Evolutionary conservation across 1,140 invertebrate genomes (phyloP), one percentile per base, ranked within the genome.

Genomic region (Ericerus pela): DNA sequence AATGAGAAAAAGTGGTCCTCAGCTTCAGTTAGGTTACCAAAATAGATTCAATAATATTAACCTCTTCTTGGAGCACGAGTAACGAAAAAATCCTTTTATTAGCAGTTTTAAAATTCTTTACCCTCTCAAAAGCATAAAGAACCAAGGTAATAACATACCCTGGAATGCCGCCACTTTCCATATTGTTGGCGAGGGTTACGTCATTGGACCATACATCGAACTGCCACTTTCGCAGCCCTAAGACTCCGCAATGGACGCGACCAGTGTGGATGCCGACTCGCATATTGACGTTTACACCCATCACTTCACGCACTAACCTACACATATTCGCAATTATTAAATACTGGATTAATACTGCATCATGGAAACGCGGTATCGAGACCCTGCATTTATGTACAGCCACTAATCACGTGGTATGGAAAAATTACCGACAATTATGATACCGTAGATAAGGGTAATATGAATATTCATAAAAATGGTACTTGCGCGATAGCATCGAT

Each of bases 141-240:
- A n/a, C n/a, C n/a, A n/a, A n/a, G n/a, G n/a, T n/a, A 10, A n/a
- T 8, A 53, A 70, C 72, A 77, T 73, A 88, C 82, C 91, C 92
- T 11, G 93, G 88, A 55, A 89, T 79, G 22, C 93, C 93, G 0
- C 88, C 88, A 63, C 87, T 89, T 70, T 97, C 92, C 92, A 96
- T 96, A 67, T 91, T 82, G 73, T 96, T 96, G 29, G 91, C 91
- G 22, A 94, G 71, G 1, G 89, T 94, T 58, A 96, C 92, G 71
- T 96, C 91, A 68, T 96, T 94, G 60, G 87, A 91, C 90, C 90
- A 96, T 12, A 96, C 88, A 68, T 92, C 88, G 72, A 92, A 93
- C 69, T 88, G 88, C 81, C 85, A 92, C 69, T 87, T 91, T 36
- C 82, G 67, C 0, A 94, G 78, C 2, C 92, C 92, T n/a, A 96